These are phyloP conservation scores for Brevipalpus yothersi DNA, from an alignment of 1,140 invertebrate species.

Conservation along the genomic window DNA sequence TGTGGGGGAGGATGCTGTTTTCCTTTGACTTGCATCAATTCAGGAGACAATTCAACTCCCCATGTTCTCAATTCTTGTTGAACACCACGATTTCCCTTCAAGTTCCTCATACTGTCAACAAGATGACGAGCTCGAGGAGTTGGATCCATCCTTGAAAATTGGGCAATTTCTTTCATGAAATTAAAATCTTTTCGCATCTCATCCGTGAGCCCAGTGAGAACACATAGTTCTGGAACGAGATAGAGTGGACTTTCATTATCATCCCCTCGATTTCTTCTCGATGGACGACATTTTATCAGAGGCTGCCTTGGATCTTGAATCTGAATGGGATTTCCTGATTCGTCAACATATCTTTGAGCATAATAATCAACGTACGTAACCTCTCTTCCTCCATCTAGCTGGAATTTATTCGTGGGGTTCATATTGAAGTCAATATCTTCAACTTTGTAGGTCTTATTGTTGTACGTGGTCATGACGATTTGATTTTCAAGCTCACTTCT, in stretches of 20 bases:
- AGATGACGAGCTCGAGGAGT: constrained; percentile 3
- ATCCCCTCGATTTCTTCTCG: neutral
- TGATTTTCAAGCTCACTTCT: constrained; percentile 11
- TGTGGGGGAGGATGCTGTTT: constrained; percentile 12
- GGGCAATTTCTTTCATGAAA: constrained; percentile 31
- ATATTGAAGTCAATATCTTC: constrained; percentile 25
- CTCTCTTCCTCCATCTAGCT: constrained; percentile 13
- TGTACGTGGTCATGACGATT: constrained; percentile 23
- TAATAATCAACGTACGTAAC: constrained; percentile 20
- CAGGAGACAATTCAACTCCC: constrained; percentile 19
- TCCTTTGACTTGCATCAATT: constrained; percentile 20
- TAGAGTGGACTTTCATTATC: neutral
- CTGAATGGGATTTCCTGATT: too few species aligned
- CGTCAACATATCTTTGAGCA: constrained; percentile 17
- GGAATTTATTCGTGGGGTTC: constrained; percentile 19
- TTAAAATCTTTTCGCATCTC: constrained; percentile 12
- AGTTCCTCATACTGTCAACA: constrained; percentile 12
- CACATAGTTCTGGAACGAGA: constrained; percentile 20
- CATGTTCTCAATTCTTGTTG: constrained; percentile 20
- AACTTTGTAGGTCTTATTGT: constrained; percentile 25
- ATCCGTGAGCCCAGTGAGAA: constrained; percentile 19
- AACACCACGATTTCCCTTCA: constrained; percentile 19
- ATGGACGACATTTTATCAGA: constrained; percentile 12
- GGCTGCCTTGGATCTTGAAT: constrained; percentile 19
- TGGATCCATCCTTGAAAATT: constrained; percentile 35